These are phyloP conservation scores for Tolmerus cingulatus DNA, from an alignment of 2,888 invertebrate genomes.

Conservation along the genomic window DNA sequence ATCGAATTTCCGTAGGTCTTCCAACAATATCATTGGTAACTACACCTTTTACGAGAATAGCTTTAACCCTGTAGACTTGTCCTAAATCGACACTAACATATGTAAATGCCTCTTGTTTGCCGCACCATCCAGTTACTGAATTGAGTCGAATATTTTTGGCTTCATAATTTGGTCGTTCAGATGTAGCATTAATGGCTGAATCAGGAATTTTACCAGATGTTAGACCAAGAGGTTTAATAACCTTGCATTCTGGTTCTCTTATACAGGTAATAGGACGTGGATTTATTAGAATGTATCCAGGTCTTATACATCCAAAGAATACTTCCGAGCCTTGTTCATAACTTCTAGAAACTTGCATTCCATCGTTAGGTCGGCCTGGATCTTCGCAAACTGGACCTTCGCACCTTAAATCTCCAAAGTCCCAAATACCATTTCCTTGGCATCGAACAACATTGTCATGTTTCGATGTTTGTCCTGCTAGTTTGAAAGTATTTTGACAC, in stretches of 20 bases:
- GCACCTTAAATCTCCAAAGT: conserved; percentile 91
- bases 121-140: conserved; percentile 95
- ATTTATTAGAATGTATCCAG: conserved; percentile 92
- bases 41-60: conserved; percentile 91
- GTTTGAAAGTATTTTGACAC: conserved; percentile 93
- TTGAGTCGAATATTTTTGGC: conserved; percentile 87
- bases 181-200: conserved; percentile 93
- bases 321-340: conserved; percentile 92
- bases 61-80: conserved; percentile 90
- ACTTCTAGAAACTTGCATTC: conserved; percentile 82
- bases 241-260: conserved; percentile 91
- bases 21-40: conserved; percentile 95
- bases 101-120: conserved; percentile 95
- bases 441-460: conserved; percentile 93
- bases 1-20: conserved; percentile 93
- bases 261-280: conserved; percentile 90
- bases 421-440: conserved; percentile 93
- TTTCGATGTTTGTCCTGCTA: conserved; percentile 90
- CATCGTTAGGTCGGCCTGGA: conserved; percentile 93
- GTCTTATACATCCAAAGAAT: conserved; percentile 86
- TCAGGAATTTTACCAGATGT: conserved; percentile 93
- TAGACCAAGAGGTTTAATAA: conserved; percentile 89
- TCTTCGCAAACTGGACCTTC: conserved; percentile 97
- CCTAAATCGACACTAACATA: conserved; percentile 96
- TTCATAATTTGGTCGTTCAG: conserved; percentile 91